Evolutionary conservation across 2,888 invertebrate species (phyloP), one percentile per base, ranked within the genome.

Genomic region (Pharmacophagus antenor): DNA sequence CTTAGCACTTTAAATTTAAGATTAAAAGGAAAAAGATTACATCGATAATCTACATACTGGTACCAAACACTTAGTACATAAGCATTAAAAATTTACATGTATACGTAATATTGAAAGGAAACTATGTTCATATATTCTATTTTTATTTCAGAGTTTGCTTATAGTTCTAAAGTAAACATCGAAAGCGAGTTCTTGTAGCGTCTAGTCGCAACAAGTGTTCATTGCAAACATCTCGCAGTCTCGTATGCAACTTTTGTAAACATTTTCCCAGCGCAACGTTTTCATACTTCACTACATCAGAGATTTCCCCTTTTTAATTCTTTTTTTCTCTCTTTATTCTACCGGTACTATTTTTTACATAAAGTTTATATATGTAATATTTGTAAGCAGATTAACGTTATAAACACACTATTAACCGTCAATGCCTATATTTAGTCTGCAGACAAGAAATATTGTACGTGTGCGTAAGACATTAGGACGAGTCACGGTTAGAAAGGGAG

Each of bases 391-490:
- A n/a, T n/a, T 51, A 49, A 44, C 27, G 37, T 49, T 20, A 37
- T 37, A 42, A 41, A 12, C 17, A 23, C 18, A 47, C 18, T 44
- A 44, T 49, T 37, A 22, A 18, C 20, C 21, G 51, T 18, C 37
- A 37, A 7, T 15, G 0, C 5, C 18, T 49, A 18, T 37, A 55
- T 41, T 58, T 22, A 55, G 15, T 22, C 17, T 69, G 67, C 75
- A 79, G 79, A 77, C 79, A 76, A 73, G 74, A 80, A 83, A 76
- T 74, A 71, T 76, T 74, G 82, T 74, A 81, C 84, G 84, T 80
- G 85, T 79, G 77, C 76, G 79, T 78, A 79, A 77, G 77, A 77
- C 85, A 84, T 85, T 85, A 85, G 79, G 72, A 74, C 70, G 77
- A 74, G 80, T 63, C 62, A 80, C 81, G 82, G 80, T 80, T 77